Evolutionary conservation across 1,140 invertebrate species (phyloP).

Genomic region (Tetramorium parvispinum): DNA sequence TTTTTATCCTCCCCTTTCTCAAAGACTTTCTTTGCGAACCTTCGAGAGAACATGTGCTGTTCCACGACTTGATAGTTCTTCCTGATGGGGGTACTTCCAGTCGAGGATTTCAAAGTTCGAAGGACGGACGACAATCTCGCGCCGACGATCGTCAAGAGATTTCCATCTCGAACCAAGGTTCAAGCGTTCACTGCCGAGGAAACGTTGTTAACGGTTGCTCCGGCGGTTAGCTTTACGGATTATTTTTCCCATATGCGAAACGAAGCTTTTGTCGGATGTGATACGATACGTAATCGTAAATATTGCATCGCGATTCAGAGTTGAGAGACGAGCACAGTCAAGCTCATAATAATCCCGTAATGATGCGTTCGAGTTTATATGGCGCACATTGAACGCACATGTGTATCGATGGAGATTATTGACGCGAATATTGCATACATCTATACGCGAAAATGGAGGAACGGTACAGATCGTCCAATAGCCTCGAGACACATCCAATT

Average conservation of each 20-base stretch:
- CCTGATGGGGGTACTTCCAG: slow-evolving; percentile 1
- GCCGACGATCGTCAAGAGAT: slow-evolving; percentile 54
- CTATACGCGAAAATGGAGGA: slow-evolving; percentile 47
- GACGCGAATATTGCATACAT: slow-evolving; percentile 61
- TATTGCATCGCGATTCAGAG: slow-evolving; percentile 42
- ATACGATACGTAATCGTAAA: slow-evolving; percentile 33
- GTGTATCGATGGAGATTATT: slow-evolving; percentile 68
- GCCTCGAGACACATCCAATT: slow-evolving; percentile 38
- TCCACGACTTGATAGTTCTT: slow-evolving; percentile 62
- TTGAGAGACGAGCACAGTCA: slow-evolving; percentile 47
- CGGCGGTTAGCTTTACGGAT: slow-evolving; percentile 58
- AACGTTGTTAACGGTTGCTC: slow-evolving; percentile 58
- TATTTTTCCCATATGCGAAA: slow-evolving; percentile 51
- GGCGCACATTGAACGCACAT: slow-evolving; percentile 67
- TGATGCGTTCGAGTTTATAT: slow-evolving; percentile 67
- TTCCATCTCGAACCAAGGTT: slow-evolving; percentile 54
- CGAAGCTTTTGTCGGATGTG: slow-evolving; percentile 29
- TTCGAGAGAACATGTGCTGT: slow-evolving; percentile 67
- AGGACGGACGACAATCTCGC: slow-evolving; percentile 57
- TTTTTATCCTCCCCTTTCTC: slow-evolving; percentile 64
- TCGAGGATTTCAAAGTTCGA: slow-evolving; percentile 62
- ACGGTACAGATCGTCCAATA: slow-evolving; percentile 23
- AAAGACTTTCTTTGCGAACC: slow-evolving; percentile 58
- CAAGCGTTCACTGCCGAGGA: slow-evolving; percentile 72
- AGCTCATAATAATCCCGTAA: slow-evolving; percentile 62